Evolutionary conservation across 1,140 invertebrate genomes (phyloP).

Genomic region (Coboldia fuscipes): DNA sequence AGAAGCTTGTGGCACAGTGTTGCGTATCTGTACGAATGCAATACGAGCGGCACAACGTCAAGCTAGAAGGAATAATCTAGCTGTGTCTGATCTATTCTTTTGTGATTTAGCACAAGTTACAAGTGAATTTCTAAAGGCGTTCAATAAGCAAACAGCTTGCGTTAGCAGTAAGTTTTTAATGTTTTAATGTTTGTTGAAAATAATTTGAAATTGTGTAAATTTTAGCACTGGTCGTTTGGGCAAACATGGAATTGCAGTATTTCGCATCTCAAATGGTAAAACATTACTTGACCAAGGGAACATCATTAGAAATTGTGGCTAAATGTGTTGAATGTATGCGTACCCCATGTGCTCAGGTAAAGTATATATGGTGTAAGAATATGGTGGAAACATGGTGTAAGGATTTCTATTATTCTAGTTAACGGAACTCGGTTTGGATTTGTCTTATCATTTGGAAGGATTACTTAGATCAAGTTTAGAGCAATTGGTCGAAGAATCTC

Average conservation of each 20-base stretch:
- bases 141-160: slow-evolving; percentile 16
- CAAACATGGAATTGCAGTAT: slow-evolving; percentile 63
- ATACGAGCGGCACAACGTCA: slow-evolving; percentile 15
- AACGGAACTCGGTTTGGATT: slow-evolving; percentile 32
- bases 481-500: slow-evolving; percentile 16
- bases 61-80: slow-evolving; percentile 16
- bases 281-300: slow-evolving; percentile 83
- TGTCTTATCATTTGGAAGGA: slow-evolving; percentile 66
- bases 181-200: not conserved
- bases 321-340: slow-evolving; percentile 67
- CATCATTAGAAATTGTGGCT: slow-evolving; percentile 56
- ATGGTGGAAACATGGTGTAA: not conserved
- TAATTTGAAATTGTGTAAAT: slow-evolving; percentile 4
- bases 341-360: slow-evolving; percentile 48
- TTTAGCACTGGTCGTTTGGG: slow-evolving; percentile 77
- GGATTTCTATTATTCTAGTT: slow-evolving; percentile 12
- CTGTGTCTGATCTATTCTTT: slow-evolving; percentile 19
- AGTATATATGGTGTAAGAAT: not conserved
- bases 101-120: slow-evolving; percentile 19
- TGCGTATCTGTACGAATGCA: slow-evolving; percentile 15
- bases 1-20: slow-evolving; percentile 12
- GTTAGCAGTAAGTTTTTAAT: slow-evolving; percentile 12
- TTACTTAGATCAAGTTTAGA: slow-evolving; percentile 45
- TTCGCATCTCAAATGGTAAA: slow-evolving; percentile 63
- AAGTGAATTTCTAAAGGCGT: slow-evolving; percentile 18